Evolutionary conservation across 2,113 vertebrate genomes (phyloP).

Genomic region (Raphicerus campestris): DNA sequence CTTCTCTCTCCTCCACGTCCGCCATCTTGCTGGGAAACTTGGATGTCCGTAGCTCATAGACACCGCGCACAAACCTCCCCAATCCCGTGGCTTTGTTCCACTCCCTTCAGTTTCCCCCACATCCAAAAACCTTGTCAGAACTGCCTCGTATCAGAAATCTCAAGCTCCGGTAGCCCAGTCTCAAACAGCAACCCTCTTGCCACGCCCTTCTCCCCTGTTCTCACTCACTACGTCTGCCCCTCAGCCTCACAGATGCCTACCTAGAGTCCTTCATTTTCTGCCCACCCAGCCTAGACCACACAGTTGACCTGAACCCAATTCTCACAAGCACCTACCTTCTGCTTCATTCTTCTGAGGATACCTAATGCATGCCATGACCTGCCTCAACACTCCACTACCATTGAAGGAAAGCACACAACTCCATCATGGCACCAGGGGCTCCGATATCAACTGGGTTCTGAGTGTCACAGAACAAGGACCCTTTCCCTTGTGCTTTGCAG

Average conservation of each 20-base stretch:
- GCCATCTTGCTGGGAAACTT: neutral
- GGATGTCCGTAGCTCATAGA: neutral
- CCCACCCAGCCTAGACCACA: neutral
- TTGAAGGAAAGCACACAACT: neutral
- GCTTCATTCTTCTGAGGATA: neutral
- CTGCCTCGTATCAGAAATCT: neutral
- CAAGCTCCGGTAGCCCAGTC: neutral
- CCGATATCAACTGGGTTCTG: neutral
- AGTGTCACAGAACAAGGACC: rapidly evolving
- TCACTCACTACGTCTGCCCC: neutral
- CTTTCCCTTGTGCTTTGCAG: neutral
- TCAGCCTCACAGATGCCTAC: rapidly evolving
- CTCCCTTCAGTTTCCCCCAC: too few species aligned
- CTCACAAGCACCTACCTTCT: neutral
- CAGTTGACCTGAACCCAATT: neutral
- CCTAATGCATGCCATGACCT: neutral
- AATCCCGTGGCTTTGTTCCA: neutral
- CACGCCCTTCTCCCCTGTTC: neutral
- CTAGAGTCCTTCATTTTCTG: neutral
- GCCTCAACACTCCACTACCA: neutral
- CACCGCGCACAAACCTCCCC: neutral
- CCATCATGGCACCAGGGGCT: rapidly evolving
- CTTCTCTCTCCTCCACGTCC: neutral
- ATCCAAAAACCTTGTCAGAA: neutral
- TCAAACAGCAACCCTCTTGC: neutral